Percentiles rank a stretch among this genome's conserved stretches.
phyloP scores from a whole-genome alignment of 37 sponge, comb jelly and placozoan species.

The Ianthella basta region DNA sequence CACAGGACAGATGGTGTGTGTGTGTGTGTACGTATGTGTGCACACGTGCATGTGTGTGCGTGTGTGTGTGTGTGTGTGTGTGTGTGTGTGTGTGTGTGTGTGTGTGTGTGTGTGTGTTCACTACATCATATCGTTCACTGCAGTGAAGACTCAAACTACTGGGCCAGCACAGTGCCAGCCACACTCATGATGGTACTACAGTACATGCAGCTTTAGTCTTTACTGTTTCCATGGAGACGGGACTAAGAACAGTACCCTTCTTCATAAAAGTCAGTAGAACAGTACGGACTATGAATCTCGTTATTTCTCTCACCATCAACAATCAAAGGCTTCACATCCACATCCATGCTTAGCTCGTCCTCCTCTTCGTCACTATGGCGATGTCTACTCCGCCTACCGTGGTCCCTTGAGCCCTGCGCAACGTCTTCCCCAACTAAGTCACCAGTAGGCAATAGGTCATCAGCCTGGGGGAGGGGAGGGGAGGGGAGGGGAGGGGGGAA shows the following conservation, averaged over 20 bases:
- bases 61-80: constrained; percentile 28
- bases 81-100: too few relatives aligned
- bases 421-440: background rate
- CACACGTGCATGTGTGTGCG: background rate
- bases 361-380: background rate
- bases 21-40: too few relatives aligned
- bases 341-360: background rate
- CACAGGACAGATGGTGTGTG: too few relatives aligned
- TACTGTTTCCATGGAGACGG: too few relatives aligned
- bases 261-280: too few relatives aligned
- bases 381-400: background rate
- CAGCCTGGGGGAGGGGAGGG: background rate
- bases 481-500: background rate
- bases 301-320: background rate
- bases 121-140: too few relatives aligned
- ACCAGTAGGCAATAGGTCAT: constrained; percentile 9
- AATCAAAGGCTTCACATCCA: background rate
- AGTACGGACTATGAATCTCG: background rate
- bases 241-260: too few relatives aligned
- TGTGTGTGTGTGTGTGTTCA: too few relatives aligned
- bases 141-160: too few relatives aligned
- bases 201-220: too few relatives aligned
- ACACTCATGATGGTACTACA: too few relatives aligned
- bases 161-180: too few relatives aligned
- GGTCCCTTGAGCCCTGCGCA: background rate